Evolutionary conservation across 2,888 invertebrate species (phyloP).

Genomic region (Hipparchia sbordonii): DNA sequence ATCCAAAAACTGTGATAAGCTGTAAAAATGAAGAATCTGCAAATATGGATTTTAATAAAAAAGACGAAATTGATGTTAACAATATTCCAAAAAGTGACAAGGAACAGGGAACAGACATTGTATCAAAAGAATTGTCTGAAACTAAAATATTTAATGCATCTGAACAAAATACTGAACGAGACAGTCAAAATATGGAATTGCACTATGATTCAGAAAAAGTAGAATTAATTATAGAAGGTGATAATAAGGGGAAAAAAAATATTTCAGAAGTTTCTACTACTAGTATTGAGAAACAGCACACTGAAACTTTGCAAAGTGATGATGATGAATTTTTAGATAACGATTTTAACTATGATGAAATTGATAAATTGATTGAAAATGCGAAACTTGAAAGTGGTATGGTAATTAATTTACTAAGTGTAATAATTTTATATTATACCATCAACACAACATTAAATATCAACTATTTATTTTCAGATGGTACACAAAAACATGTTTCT

Average conservation of each 20-base stretch:
- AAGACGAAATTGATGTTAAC: background rate
- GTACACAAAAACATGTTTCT: slow-evolving; percentile 16
- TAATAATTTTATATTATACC: no score
- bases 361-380: slow-evolving; percentile 67
- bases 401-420: background rate
- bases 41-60: background rate
- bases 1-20: background rate
- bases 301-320: slow-evolving; percentile 22
- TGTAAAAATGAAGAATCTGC: background rate
- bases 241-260: slow-evolving; percentile 20
- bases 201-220: slow-evolving; percentile 55
- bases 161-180: slow-evolving; percentile 36
- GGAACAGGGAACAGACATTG: background rate
- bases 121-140: background rate
- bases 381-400: slow-evolving; percentile 61
- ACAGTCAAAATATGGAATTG: slow-evolving; percentile 54
- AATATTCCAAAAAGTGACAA: background rate
- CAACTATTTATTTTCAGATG: slow-evolving; percentile 2
- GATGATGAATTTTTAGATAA: slow-evolving; percentile 62
- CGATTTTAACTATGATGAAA: slow-evolving; percentile 66
- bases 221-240: slow-evolving; percentile 30
- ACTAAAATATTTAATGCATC: background rate
- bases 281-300: slow-evolving; percentile 24
- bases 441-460: background rate
- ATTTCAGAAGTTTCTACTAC: background rate